phyloP scores from a whole-genome alignment of 2,113 vertebrate species.

The Pogona vitticeps region DNA sequence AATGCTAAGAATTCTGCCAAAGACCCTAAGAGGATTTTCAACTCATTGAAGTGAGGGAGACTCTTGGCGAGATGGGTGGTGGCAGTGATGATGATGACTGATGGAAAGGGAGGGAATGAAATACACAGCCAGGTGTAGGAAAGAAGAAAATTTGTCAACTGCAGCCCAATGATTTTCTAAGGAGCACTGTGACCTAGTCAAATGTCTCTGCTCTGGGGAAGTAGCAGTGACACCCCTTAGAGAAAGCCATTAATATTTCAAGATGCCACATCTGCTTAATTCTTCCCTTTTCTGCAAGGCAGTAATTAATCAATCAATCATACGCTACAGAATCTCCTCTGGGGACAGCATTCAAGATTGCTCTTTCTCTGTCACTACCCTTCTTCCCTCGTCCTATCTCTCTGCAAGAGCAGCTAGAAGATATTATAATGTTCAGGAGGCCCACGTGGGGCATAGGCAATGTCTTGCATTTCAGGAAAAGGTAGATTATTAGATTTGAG shows the following conservation, averaged over 20 bases:
- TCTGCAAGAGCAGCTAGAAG: neutral
- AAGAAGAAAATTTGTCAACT: neutral
- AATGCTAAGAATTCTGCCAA: slow-evolving; percentile 28
- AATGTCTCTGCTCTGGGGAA: accelerated
- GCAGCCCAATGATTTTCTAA: neutral
- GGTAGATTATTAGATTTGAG: neutral
- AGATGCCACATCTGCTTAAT: slow-evolving; percentile 17
- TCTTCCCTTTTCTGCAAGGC: neutral
- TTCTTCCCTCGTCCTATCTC: neutral
- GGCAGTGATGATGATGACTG: neutral
- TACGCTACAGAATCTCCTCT: accelerated
- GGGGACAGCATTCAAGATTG: neutral
- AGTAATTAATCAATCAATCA: neutral
- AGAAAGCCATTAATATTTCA: slow-evolving; percentile 45
- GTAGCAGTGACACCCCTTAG: accelerated
- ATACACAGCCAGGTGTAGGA: accelerated
- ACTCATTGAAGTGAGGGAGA: neutral
- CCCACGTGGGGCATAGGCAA: neutral
- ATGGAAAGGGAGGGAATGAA: neutral
- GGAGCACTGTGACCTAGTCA: neutral
- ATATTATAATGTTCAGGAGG: neutral
- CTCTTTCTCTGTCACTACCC: neutral
- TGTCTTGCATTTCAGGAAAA: neutral
- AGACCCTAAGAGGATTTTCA: slow-evolving; percentile 51
- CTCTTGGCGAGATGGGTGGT: no score